phyloP scores from a whole-genome alignment of 2,113 vertebrate species.

The Oophaga pumilio region DNA sequence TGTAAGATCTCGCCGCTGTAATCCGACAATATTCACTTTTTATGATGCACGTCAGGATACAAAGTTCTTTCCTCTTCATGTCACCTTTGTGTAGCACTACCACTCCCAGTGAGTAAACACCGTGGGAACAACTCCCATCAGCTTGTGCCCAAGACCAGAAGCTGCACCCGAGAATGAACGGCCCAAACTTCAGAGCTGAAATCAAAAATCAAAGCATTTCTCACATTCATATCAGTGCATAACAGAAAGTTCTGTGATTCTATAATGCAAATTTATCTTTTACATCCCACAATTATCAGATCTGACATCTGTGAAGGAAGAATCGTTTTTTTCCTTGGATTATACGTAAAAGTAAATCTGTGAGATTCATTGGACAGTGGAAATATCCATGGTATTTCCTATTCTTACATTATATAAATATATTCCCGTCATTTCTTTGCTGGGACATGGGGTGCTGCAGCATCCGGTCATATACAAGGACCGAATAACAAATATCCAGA shows the following conservation, averaged over 20 bases:
- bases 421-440: neutral
- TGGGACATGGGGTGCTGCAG: neutral
- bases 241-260: too few species aligned
- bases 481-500: neutral
- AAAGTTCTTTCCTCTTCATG: neutral
- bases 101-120: neutral
- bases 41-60: neutral
- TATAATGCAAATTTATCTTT: too few species aligned
- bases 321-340: too few species aligned
- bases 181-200: neutral
- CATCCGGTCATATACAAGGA: neutral
- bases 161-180: too few species aligned
- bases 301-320: too few species aligned
- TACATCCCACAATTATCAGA: too few species aligned
- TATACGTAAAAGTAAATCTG: too few species aligned
- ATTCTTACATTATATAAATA: neutral
- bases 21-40: neutral
- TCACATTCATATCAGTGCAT: neutral
- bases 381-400: constrained; percentile 13
- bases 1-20: neutral
- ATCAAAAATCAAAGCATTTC: neutral
- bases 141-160: neutral
- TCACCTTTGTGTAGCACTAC: neutral
- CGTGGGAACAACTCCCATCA: neutral
- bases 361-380: neutral